Conservation (phyloP, 2,113 vertebrate species). For the Etheostoma spectabile region DNA sequence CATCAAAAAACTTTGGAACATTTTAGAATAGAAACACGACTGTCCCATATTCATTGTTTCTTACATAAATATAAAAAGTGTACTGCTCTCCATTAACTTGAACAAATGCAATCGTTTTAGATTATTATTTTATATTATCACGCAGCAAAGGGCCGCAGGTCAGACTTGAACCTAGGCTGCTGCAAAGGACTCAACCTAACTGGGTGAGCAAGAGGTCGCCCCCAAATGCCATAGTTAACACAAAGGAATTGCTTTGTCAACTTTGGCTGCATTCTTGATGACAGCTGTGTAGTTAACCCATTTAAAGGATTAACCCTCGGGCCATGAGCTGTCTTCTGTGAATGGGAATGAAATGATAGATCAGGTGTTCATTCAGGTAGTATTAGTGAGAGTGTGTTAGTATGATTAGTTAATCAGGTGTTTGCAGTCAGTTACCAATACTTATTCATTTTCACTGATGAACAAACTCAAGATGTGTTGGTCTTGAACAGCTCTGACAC, state of each 20-base stretch:
- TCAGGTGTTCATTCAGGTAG: slow-evolving; percentile 29
- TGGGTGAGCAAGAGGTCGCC: too few relatives aligned
- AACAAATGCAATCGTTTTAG: too few relatives aligned
- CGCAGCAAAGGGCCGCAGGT: too few relatives aligned
- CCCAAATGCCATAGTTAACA: neutral
- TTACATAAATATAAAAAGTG: too few relatives aligned
- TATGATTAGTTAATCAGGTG: neutral
- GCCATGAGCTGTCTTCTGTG: slow-evolving; percentile 16
- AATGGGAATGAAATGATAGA: slow-evolving; percentile 6
- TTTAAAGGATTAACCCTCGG: slow-evolving; percentile 43
- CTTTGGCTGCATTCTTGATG: slow-evolving; percentile 41
- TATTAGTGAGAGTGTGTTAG: slow-evolving; percentile 1
- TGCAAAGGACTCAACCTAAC: too few relatives aligned
- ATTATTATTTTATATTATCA: too few relatives aligned
- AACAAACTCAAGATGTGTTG: slow-evolving; percentile 9
- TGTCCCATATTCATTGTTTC: too few relatives aligned
- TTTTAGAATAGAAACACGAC: too few relatives aligned
- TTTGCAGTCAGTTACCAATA: neutral
- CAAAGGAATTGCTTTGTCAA: slow-evolving; percentile 5
- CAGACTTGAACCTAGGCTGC: too few relatives aligned
- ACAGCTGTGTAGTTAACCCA: slow-evolving; percentile 33
- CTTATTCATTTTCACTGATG: neutral
- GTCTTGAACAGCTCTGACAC: neutral
- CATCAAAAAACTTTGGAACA: too few relatives aligned
- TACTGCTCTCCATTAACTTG: too few relatives aligned